Base-by-base conservation (phyloP, 2,797 vertebrate species). In the Falco rusticolus region DNA sequence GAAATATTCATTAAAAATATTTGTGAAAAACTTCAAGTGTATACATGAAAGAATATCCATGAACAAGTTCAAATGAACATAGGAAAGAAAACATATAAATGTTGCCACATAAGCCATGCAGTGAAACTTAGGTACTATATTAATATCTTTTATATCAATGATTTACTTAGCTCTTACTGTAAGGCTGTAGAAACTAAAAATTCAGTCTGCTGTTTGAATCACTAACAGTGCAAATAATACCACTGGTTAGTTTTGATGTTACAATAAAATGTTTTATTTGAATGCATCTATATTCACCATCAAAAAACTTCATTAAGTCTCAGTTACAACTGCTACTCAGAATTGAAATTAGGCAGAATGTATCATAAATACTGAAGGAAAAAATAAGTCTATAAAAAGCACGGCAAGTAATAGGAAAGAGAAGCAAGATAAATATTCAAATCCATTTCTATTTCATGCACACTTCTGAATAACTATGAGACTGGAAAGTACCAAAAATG, bases 321-420 rank as follows among this genome's bases (percentile, higher is more conserved):
- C 78, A 83, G 89, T 94, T 94, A 89, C 48, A 82, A 34, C 75
- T 90, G 17, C 71, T 81, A 53, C 81, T 94, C 81, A 84, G 69
- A 87, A 93, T 3, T 91, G 41, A 94, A 90, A 90, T 74, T 74
- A 57, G 53, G 63, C 71, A 84, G 83, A 89, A 93, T 45, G 37
- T 51, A 54, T 74, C 92, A 80, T 92, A 92, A 96, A 89, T 69
- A 83, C 25, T 63, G 78, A 90, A 87, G 77, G 50, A 92, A 93
- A 96, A 96, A 94, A 85, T 95, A 95, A 95, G 57, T 81, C 81
- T 61, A 93, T 92, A 96, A 97, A 96, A 96, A 85, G 34, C 71
- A 85, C 5, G 4, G 57, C 54, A 91, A 87, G 78, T 85, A 95
- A 95, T 87, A 87, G 24, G 71, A 83, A 91, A 78, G 64, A 11